Evolutionary conservation across 2,888 invertebrate genomes (phyloP), one percentile per base, ranked within the genome.

Genomic region (Melinopterus prodromus): DNA sequence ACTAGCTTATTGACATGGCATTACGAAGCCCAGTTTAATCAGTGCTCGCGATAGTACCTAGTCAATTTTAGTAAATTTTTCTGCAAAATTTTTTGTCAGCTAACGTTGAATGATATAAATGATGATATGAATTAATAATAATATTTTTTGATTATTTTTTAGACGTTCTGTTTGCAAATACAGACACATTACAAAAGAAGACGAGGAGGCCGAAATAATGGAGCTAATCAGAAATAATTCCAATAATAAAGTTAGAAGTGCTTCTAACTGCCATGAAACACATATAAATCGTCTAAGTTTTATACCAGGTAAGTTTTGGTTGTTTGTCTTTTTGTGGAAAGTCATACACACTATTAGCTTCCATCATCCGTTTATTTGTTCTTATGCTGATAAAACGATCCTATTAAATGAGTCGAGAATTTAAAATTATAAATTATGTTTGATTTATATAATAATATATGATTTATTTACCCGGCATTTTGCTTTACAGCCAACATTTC

Each of bases 151-250:
- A 16, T 7, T 37, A 74, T 69, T 76, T 74, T 77, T 70, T 36
- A 85, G 86, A 78, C 84, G 89, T 77, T 80, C 84, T 4, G 85
- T 86, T 38, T 90, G 90, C 82, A 90, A 89, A 84, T 90, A 88
- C 81, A 84, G 89, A 12, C 89, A 90, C 80, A 83, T 89, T 37
- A 88, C 87, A 6, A 88, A 87, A 81, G 87, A 89, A 77, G 89
- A 89, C 76, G 89, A 89, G 80, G 89, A 90, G 69, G 85, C 87
- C 6, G 89, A 90, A 84, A 88, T 90, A 71, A 78, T 88, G 82
- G 88, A 87, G 77, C 77, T 89, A 53, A 86, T 89, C 6, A 87
- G 88, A 78, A 87, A 86, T 71, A 86, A 87, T 79, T 75, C 81
- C 26, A 81, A 80, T 78, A 80, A 80, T 70, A 81, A 80, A 79